These are phyloP conservation scores for Acanthisitta chloris DNA, from an alignment of 2,113 vertebrate genomes.

Conservation along the genomic window DNA sequence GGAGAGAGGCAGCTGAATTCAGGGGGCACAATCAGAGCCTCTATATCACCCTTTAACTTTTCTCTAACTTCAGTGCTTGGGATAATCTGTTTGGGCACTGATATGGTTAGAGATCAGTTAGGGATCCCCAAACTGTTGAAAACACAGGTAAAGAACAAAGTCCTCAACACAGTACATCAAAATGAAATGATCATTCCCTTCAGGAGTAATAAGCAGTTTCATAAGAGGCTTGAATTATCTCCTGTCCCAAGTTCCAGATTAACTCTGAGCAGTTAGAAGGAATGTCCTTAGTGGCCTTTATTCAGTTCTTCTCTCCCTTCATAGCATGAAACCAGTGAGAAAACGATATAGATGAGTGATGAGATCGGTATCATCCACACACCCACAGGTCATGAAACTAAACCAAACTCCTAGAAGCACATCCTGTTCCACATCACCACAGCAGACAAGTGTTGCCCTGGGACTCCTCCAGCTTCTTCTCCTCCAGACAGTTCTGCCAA, in stretches of 20 bases:
- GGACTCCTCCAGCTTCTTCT: not conserved
- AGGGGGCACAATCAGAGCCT: not conserved
- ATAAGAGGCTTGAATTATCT: not conserved
- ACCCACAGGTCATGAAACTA: not conserved
- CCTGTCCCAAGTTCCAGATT: not conserved
- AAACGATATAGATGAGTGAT: not conserved
- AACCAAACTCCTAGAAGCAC: not conserved
- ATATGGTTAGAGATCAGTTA: not conserved
- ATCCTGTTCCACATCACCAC: not conserved
- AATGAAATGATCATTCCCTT: not conserved
- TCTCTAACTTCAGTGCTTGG: not conserved
- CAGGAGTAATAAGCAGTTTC: not conserved
- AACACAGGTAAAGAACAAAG: not conserved
- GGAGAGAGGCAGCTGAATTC: not conserved
- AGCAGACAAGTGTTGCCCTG: not conserved
- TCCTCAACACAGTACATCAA: not conserved
- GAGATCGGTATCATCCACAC: not conserved
- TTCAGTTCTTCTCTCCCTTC: not conserved
- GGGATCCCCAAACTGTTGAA: not conserved
- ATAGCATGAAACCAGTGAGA: not conserved
- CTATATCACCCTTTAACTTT: not conserved
- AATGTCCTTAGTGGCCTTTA: not conserved
- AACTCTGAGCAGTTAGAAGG: not conserved
- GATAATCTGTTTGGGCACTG: not conserved
- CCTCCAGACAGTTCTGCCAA: not conserved